Conservation (phyloP, 2,797 vertebrate species). For the Eospalax fontanierii region DNA sequence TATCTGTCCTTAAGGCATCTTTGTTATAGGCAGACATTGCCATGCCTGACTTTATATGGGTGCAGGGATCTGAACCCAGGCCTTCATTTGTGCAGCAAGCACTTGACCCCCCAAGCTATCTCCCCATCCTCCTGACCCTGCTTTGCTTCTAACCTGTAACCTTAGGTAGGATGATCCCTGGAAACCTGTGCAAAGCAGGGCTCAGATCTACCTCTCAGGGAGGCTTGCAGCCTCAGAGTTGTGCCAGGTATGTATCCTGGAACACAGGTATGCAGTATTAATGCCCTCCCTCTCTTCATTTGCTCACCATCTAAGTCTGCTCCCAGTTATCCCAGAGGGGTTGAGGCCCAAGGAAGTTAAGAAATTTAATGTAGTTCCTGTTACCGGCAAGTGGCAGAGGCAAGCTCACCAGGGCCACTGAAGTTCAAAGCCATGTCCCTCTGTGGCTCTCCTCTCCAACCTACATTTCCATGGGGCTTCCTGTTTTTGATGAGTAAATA, state of each 20-base stretch:
- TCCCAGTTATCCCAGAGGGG: background rate
- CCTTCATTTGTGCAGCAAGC: background rate
- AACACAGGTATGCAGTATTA: background rate
- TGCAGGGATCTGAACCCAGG: background rate
- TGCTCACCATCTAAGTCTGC: background rate
- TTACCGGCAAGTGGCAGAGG: background rate
- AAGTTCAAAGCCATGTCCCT: background rate
- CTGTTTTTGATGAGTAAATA: background rate
- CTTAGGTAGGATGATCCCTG: background rate
- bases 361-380: background rate
- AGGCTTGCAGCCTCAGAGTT: too few species aligned
- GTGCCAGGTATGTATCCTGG: background rate
- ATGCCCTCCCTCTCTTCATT: background rate
- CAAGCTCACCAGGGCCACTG: background rate
- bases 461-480: too few species aligned
- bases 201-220: background rate
- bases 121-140: background rate
- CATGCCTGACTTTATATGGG: background rate
- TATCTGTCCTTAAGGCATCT: background rate
- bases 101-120: background rate
- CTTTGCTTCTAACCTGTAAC: background rate
- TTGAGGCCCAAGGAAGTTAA: background rate
- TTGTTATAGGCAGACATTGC: background rate
- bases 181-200: background rate
- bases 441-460: too few species aligned